These are phyloP conservation scores for Chiridota heheva DNA, from an alignment of 35 echinoderm and acorn worm species.

Conservation along the genomic window DNA sequence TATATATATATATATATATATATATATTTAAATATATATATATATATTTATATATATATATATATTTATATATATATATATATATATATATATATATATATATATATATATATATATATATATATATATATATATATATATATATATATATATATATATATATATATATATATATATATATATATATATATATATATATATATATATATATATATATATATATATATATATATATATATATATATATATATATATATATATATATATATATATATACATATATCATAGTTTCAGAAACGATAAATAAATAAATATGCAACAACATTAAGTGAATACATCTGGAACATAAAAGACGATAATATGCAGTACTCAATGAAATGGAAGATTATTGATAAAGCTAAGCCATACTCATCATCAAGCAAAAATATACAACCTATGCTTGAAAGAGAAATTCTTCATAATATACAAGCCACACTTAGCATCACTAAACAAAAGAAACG, in stretches of 20 bases:
- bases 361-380: too few relatives aligned
- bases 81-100: neutral
- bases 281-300: too few relatives aligned
- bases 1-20: neutral
- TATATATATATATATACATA: too few relatives aligned
- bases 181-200: neutral
- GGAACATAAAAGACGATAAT: too few relatives aligned
- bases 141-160: neutral
- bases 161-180: neutral
- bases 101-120: neutral
- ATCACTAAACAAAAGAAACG: too few relatives aligned
- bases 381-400: too few relatives aligned
- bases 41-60: neutral
- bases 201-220: neutral
- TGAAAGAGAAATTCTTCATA: too few relatives aligned
- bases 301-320: neutral
- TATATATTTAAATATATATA: neutral
- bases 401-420: too few relatives aligned
- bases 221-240: neutral
- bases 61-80: neutral
- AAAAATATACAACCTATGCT: too few relatives aligned
- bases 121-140: neutral
- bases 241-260: slow-evolving; percentile 9
- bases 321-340: too few relatives aligned
- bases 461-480: too few relatives aligned